Base-by-base conservation (phyloP, 2,797 vertebrate genomes). In the Schizopygopsis malacanthus region DNA sequence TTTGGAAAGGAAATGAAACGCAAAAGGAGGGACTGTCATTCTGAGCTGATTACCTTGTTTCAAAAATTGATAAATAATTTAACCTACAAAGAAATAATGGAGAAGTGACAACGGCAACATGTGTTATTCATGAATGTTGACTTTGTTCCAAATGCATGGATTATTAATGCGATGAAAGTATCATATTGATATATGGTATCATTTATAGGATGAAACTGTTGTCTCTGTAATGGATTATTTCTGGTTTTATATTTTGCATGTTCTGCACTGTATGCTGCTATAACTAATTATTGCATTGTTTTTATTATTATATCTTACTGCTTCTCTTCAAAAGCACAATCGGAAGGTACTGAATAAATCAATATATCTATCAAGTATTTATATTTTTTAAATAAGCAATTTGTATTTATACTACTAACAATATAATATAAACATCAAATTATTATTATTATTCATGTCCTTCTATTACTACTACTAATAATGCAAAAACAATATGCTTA, bases 131-230 rank as follows among this genome's bases (percentile, higher is more conserved):
- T 85, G 47, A 72, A 52, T 15, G 73, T 61, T 50, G 69, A 78
- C 76, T 83, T 79, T 63, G 79, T 85, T 83, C 85, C 85, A 13
- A 84, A 88, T 85, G 70, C 70, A 83, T 88, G 79, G 76, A 61
- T 87, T 85, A 87, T 88, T 88, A 84, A 87, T 85, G 43, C 63
- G 80, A 87, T 88, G 83, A 85, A 88, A 85, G 76, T 81, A 83
- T 83, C 85, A 85, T 85, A 88, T 87, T 87, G 79, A 83, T 87
- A 83, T 87, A 80, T 45, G 56, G 71, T 56, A 69, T 83, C 9
- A 59, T 25, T 72, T 15, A 22, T 72, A n/a, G 39, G 2, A 41
- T 4, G 15, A 25, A 52, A 75, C 20, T 75, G 25, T 25, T 45
- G 45, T 47, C 15, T 45, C 7, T 18, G 12, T 45, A 25, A 71